These are phyloP conservation scores for Archivesica marissinica DNA, from an alignment of 1,140 invertebrate species.

Conservation along the genomic window DNA sequence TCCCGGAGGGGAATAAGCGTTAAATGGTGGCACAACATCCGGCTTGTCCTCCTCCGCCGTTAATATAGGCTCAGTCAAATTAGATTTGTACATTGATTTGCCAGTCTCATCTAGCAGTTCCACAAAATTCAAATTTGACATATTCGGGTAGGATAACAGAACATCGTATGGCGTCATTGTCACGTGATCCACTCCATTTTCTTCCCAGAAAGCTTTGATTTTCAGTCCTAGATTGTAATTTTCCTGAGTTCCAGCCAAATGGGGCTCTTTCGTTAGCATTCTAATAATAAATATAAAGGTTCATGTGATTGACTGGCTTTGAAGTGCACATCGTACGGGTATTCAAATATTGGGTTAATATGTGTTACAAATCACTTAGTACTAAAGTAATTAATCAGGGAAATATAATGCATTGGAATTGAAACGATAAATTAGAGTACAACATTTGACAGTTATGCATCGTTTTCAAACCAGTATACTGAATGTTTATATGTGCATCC, in stretches of 20 bases:
- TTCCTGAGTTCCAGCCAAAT: constrained; percentile 77
- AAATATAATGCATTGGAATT: too few relatives aligned
- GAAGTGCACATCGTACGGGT: too few relatives aligned
- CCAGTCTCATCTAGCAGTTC: constrained; percentile 64
- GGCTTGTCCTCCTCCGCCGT: constrained; percentile 74
- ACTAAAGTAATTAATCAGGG: too few relatives aligned
- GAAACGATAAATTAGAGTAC: too few relatives aligned
- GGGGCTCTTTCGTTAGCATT: constrained; percentile 75
- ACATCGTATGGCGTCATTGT: constrained; percentile 79
- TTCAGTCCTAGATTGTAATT: constrained; percentile 74
- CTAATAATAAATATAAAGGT: constrained; percentile 6
- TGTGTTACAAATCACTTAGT: too few relatives aligned
- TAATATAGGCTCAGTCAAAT: constrained; percentile 75
- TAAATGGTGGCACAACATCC: constrained; percentile 80
- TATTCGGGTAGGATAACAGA: constrained; percentile 80
- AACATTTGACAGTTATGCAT: too few relatives aligned
- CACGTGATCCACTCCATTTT: constrained; percentile 74
- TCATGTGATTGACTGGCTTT: too few relatives aligned
- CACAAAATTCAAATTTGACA: constrained; percentile 69
- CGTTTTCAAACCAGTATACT: too few relatives aligned
- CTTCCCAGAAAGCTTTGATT: constrained; percentile 73
- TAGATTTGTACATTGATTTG: constrained; percentile 68
- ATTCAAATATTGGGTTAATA: too few relatives aligned
- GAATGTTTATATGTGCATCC: too few relatives aligned
- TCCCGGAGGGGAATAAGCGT: constrained; percentile 77